Evolutionary conservation across 2,113 vertebrate species (phyloP).

Genomic region (Archilochus colubris): DNA sequence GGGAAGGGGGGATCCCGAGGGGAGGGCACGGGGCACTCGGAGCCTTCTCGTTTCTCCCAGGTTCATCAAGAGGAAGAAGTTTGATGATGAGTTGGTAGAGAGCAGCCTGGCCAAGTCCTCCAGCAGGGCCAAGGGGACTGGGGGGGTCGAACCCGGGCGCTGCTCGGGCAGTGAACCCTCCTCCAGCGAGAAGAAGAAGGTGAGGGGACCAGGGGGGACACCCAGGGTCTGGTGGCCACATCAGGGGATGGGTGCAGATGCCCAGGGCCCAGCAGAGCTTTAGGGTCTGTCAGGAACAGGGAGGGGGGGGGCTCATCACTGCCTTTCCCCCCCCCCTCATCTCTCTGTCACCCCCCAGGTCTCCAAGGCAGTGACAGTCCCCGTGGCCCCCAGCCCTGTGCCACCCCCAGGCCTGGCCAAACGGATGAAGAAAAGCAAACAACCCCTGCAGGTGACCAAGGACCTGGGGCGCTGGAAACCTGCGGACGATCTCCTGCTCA

Average conservation of each 20-base stretch:
- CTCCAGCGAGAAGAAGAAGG: slow-evolving; percentile 93
- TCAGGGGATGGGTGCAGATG: no score
- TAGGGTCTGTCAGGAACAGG: no score
- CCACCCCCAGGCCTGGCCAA: slow-evolving; percentile 86
- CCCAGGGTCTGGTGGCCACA: no score
- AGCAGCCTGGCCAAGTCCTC: slow-evolving; percentile 95
- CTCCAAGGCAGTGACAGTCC: slow-evolving; percentile 82
- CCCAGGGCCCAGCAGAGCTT: no score
- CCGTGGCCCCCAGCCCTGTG: slow-evolving; percentile 83
- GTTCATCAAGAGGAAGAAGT: slow-evolving; percentile 97
- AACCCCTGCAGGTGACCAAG: slow-evolving; percentile 93
- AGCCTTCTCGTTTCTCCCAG: slow-evolving; percentile 52
- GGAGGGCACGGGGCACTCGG: not conserved
- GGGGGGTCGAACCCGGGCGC: slow-evolving; percentile 87
- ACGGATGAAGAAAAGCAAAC: slow-evolving; percentile 94
- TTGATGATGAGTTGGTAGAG: slow-evolving; percentile 96
- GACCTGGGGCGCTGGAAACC: slow-evolving; percentile 94
- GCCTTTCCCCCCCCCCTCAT: accelerated
- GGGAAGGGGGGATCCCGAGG: not conserved
- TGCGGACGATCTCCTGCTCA: slow-evolving; percentile 90
- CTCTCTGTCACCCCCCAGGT: slow-evolving; percentile 66
- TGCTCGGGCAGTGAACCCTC: slow-evolving; percentile 87
- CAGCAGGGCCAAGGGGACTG: slow-evolving; percentile 88
- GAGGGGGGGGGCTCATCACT: not conserved
- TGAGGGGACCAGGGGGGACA: not conserved